Base-by-base conservation (phyloP, 2,888 invertebrate genomes). In the Ommatoiulus sabulosus region DNA sequence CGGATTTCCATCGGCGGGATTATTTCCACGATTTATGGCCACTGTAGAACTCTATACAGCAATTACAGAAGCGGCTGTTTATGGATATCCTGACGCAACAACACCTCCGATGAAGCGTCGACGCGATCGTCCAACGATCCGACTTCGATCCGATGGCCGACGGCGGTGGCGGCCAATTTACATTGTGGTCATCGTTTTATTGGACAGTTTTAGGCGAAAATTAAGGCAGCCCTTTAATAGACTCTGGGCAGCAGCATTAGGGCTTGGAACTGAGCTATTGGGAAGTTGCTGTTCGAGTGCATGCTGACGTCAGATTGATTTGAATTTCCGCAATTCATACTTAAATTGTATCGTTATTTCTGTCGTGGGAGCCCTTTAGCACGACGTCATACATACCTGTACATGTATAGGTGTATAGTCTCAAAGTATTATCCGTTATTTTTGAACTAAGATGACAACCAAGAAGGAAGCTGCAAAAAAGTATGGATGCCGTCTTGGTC, bases 51-150 rank as follows among this genome's bases (percentile, higher is more conserved):
- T 87, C 17, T 44, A 86, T 86, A 86, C 86, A 86, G 10, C 46
- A 86, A 86, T 86, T 86, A 86, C 24, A 44, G n/a, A 48, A 86
- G 44, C 86, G 15, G 44, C 44, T 44, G 46, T 44, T 86, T 86
- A 86, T 86, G 86, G 84, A 6, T 0, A 57, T 57, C 17, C 57
- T 17, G 17, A 48, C 48, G 48, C 8, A 10, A 48, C 57, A 57
- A 17, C 15, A 12, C 12, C 48, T 48, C 7, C n/a, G 17, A 63
- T 63, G 20, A 17, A 63, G 7, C 20, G 63, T 63, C n/a, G n/a
- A 63, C 20, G n/a, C 20, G n/a, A n/a, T 63, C 63, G 12, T 48
- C 12, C 4, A 3, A 17, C n/a, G 63, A n/a, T 48, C 4, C 20
- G 63, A 20, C 17, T 35, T 35, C 35, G 35, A 35, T 35, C 35